Evolutionary conservation across 2,888 invertebrate species (phyloP), one percentile per base, ranked within the genome.

Genomic region (Eupithecia pulchellata): DNA sequence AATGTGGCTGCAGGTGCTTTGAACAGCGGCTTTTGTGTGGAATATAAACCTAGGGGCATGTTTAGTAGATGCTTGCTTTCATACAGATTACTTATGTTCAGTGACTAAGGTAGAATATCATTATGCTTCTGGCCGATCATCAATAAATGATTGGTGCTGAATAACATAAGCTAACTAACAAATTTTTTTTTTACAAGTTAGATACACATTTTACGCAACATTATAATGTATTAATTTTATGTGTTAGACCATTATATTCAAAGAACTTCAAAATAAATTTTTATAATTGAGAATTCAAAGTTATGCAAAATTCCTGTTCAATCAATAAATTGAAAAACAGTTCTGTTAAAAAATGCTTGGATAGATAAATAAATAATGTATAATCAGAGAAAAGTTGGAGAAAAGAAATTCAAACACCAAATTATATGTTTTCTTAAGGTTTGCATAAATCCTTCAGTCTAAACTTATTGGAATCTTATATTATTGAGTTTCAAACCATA

Each of bases 1-100:
- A 66, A 69, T 64, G 70, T 57, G 52, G 57, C 27, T 61, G 32
- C 42, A 60, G 61, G 55, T 52, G 27, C n/a, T 58, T 58, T 30
- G 30, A 17, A 8, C 17, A 30, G 30, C n/a, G 2, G 30, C 32
- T 60, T 32, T 60, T 60, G 60, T 32, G n/a, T 60, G 14, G 27
- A 27, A 58, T 8, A 58, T 17, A 30, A 8, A 8, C 42, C 42
- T 42, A n/a, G n/a, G n/a, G 42, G n/a, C 8, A 8, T 8, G n/a
- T n/a, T n/a, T n/a, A 1, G 6, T 39, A 4, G 1, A 17, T n/a
- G n/a, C n/a, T n/a, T 39, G n/a, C n/a, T 36, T 30, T 30, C n/a
- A n/a, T n/a, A n/a, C n/a, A n/a, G n/a, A n/a, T n/a, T n/a, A n/a
- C n/a, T n/a, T 39, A 5, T 4, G 39, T 14, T 14, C 17, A 5